Evolutionary conservation across 2,888 invertebrate genomes (phyloP).

Genomic region (Crematogaster levior): DNA sequence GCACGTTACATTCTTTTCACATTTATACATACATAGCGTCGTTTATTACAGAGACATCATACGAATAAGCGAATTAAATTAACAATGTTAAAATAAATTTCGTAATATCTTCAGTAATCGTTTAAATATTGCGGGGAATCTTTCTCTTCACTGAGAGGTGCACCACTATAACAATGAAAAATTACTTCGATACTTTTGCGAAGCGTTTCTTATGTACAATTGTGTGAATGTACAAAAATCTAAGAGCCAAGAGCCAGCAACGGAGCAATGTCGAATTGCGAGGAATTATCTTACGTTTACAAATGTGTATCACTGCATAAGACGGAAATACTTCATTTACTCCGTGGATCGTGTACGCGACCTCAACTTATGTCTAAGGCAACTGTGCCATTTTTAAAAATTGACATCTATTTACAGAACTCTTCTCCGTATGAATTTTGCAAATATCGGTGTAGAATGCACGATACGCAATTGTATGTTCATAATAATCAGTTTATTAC

Average conservation of each 20-base stretch:
- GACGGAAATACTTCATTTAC: constrained; percentile 75
- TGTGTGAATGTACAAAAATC: constrained; percentile 75
- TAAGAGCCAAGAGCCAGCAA: constrained; percentile 72
- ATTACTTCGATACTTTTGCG: constrained; percentile 68
- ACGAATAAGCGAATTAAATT: constrained; percentile 74
- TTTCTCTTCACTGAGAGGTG: constrained; percentile 65
- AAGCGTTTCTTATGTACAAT: constrained; percentile 75
- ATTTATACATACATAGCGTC: constrained; percentile 76
- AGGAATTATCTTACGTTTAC: constrained; percentile 69
- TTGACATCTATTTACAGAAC: constrained; percentile 76
- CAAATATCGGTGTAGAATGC: constrained; percentile 74
- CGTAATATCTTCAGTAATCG: constrained; percentile 67
- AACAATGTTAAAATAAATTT: constrained; percentile 74
- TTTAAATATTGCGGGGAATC: constrained; percentile 67
- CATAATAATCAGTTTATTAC: constrained; percentile 82
- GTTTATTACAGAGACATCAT: constrained; percentile 77
- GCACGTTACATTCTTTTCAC: constrained; percentile 74
- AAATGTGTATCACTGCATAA: constrained; percentile 73
- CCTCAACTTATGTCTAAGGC: constrained; percentile 76
- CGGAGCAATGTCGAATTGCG: constrained; percentile 67
- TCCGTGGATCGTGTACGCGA: constrained; percentile 69
- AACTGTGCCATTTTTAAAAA: constrained; percentile 75
- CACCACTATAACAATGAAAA: constrained; percentile 69
- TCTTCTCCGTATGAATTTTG: constrained; percentile 77
- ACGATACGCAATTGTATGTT: constrained; percentile 76